Conservation (phyloP, 2,888 invertebrate species). For the Mythimna pallens region DNA sequence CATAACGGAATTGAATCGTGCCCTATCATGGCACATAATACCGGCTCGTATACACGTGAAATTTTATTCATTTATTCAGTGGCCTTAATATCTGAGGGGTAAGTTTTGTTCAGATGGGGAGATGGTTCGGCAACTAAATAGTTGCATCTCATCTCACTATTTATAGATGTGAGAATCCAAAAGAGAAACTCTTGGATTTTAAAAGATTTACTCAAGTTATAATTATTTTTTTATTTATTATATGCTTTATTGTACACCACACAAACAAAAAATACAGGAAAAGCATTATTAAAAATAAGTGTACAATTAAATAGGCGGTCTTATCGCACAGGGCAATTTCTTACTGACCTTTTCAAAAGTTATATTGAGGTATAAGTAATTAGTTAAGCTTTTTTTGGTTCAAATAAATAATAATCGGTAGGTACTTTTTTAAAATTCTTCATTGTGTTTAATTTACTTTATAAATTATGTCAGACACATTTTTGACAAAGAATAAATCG, state of each 20-base stretch:
- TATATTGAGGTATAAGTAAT: background rate
- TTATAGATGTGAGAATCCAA: background rate
- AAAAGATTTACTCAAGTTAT: background rate
- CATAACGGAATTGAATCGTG: slow-evolving; percentile 56
- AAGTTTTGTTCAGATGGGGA: slow-evolving; percentile 32
- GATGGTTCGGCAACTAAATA: slow-evolving; percentile 1
- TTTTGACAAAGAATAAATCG: background rate
- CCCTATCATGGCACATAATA: slow-evolving; percentile 59
- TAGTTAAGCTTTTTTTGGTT: background rate
- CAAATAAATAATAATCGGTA: background rate
- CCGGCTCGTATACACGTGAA: slow-evolving; percentile 46
- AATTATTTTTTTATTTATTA: too few relatives aligned
- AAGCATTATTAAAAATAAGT: too few relatives aligned
- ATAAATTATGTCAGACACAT: background rate
- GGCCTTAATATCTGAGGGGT: slow-evolving; percentile 46
- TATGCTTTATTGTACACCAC: too few relatives aligned
- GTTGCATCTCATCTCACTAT: slow-evolving; percentile 21
- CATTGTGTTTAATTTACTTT: background rate
- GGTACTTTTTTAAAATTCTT: too few relatives aligned
- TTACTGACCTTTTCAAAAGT: background rate
- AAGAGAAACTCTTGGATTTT: background rate
- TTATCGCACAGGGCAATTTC: too few relatives aligned
- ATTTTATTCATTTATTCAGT: slow-evolving; percentile 62
- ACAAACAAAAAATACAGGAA: too few relatives aligned
- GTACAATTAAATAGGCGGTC: too few relatives aligned